Evolutionary conservation across 2,113 vertebrate species (phyloP).

Genomic region (Coptodon bakossiorum): DNA sequence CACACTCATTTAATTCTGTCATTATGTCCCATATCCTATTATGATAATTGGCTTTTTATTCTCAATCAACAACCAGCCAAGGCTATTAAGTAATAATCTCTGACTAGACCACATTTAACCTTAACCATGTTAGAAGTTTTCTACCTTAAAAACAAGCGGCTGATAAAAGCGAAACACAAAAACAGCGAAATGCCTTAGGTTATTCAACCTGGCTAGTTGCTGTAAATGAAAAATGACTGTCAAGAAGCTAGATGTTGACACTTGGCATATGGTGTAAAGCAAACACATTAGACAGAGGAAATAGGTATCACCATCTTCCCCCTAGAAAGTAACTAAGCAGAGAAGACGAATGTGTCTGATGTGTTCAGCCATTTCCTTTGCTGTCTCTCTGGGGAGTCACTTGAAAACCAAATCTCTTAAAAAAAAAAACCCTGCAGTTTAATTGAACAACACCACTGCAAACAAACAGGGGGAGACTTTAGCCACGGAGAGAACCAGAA

Average conservation of each 20-base stretch:
- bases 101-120: constrained; percentile 58
- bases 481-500: neutral
- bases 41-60: constrained; percentile 70
- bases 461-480: constrained; percentile 10
- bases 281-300: constrained; percentile 58
- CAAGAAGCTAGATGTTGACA: constrained; percentile 48
- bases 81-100: constrained; percentile 68
- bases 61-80: constrained; percentile 65
- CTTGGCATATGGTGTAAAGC: constrained; percentile 43
- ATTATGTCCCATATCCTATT: constrained; percentile 71
- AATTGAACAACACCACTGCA: constrained; percentile 30
- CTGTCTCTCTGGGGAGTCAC: constrained; percentile 15
- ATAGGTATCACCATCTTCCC: constrained; percentile 44
- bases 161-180: neutral
- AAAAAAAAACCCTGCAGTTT: neutral
- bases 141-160: neutral
- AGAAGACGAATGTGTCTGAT: constrained; percentile 48
- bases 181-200: neutral
- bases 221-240: constrained; percentile 52
- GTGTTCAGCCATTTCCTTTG: constrained; percentile 38
- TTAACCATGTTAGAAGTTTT: constrained; percentile 30
- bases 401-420: constrained; percentile 20
- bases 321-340: constrained; percentile 45
- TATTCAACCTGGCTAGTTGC: neutral
- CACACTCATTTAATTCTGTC: constrained; percentile 69